A percentile compares a stretch with the other conserved stretches of the same genome.
Conservation (phyloP, 2,113 vertebrate genomes). For the Leucosticte australis region DNA sequence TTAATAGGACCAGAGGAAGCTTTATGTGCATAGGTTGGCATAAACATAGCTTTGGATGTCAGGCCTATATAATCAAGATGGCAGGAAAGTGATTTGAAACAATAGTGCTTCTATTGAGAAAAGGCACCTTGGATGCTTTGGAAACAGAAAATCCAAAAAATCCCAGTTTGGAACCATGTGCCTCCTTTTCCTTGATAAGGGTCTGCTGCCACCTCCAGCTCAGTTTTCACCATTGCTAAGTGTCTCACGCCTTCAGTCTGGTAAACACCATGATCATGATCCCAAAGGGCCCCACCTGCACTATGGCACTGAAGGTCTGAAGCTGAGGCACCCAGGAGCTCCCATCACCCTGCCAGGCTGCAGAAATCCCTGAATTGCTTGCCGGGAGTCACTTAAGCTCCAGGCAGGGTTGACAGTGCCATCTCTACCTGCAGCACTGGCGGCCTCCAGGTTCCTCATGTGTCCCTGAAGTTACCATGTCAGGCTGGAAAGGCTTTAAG, state of each 20-base stretch:
- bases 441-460: neutral
- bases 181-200: neutral
- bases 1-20: neutral
- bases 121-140: neutral
- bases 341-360: neutral
- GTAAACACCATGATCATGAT: neutral
- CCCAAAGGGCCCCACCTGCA: neutral
- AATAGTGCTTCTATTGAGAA: neutral
- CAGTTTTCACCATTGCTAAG: slow-evolving; percentile 22
- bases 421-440: neutral
- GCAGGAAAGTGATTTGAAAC: neutral
- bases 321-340: neutral
- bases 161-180: neutral
- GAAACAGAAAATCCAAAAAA: neutral
- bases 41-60: neutral
- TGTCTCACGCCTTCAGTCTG: accelerated
- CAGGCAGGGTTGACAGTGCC: neutral
- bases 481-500: neutral
- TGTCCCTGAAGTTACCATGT: neutral
- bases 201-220: slow-evolving; percentile 63
- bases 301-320: neutral
- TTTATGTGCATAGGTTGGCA: neutral
- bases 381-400: neutral
- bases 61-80: neutral
- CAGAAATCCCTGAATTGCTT: neutral